phyloP scores from a whole-genome alignment of 2,888 invertebrate genomes.

The Helobdella robusta region DNA sequence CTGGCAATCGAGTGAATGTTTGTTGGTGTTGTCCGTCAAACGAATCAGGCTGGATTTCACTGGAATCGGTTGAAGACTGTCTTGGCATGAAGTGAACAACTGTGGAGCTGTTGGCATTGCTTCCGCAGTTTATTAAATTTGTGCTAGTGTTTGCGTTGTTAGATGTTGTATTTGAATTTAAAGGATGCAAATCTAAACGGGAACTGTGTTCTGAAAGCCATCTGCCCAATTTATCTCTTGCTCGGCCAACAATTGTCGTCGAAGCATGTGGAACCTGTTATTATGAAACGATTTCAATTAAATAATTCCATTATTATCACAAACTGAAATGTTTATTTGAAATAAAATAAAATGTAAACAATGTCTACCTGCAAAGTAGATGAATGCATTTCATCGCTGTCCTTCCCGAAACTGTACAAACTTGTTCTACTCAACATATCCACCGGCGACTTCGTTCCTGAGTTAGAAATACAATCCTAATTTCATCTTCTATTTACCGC shows the following conservation, averaged over 20 bases:
- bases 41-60: not conserved
- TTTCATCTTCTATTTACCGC: too few species aligned
- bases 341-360: not conserved
- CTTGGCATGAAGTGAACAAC: too few species aligned
- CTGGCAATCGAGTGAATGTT: constrained; percentile 3
- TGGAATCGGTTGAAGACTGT: constrained; percentile 10
- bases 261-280: constrained; percentile 7
- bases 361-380: not conserved
- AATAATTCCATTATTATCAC: too few species aligned
- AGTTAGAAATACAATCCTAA: too few species aligned
- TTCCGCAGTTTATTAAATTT: not conserved
- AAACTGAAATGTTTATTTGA: not conserved
- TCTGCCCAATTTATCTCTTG: constrained; percentile 26
- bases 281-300: not conserved
- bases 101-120: too few species aligned
- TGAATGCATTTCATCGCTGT: constrained; percentile 12
- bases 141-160: not conserved
- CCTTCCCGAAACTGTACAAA: constrained; percentile 28
- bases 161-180: too few species aligned
- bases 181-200: constrained; percentile 22
- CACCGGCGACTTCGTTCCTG: constrained; percentile 27
- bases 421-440: constrained; percentile 28
- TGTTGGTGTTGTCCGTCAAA: not conserved
- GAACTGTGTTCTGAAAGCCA: constrained; percentile 27
- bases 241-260: constrained; percentile 11